phyloP scores from a whole-genome alignment of 2,113 vertebrate species.

The Daubentonia madagascariensis region DNA sequence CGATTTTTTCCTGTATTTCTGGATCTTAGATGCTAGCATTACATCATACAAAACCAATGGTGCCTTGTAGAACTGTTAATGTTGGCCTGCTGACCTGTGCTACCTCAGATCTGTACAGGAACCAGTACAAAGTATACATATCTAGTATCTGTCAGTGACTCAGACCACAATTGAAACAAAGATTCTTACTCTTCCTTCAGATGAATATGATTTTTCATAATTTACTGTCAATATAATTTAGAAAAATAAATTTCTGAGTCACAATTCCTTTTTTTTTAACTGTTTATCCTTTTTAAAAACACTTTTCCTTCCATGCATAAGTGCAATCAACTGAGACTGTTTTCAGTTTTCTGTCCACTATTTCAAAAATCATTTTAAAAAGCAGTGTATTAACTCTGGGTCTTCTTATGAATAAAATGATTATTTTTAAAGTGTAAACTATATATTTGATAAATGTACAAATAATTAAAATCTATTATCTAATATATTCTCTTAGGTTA shows the following conservation, averaged over 20 bases:
- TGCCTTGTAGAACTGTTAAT: slow-evolving; percentile 36
- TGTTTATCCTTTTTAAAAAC: neutral
- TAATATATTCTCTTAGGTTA: neutral
- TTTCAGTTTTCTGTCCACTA: slow-evolving; percentile 10
- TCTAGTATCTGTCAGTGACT: neutral
- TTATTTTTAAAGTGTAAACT: slow-evolving; percentile 51
- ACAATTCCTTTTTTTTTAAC: neutral
- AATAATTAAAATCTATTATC: slow-evolving; percentile 22
- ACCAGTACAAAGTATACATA: neutral
- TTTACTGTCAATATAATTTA: slow-evolving; percentile 36
- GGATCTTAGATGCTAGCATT: neutral
- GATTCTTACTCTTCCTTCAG: neutral
- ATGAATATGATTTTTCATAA: neutral
- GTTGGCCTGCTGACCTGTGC: neutral
- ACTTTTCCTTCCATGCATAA: neutral
- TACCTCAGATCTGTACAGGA: neutral
- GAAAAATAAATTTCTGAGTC: neutral
- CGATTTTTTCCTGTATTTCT: neutral
- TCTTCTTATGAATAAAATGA: neutral
- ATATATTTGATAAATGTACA: slow-evolving; percentile 41
- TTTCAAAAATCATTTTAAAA: slow-evolving; percentile 51
- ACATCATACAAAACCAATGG: neutral
- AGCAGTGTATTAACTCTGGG: neutral
- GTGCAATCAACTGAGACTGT: neutral
- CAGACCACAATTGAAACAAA: neutral